Base-by-base conservation (phyloP, 2,113 vertebrate genomes). In the Marmota monax region DNA sequence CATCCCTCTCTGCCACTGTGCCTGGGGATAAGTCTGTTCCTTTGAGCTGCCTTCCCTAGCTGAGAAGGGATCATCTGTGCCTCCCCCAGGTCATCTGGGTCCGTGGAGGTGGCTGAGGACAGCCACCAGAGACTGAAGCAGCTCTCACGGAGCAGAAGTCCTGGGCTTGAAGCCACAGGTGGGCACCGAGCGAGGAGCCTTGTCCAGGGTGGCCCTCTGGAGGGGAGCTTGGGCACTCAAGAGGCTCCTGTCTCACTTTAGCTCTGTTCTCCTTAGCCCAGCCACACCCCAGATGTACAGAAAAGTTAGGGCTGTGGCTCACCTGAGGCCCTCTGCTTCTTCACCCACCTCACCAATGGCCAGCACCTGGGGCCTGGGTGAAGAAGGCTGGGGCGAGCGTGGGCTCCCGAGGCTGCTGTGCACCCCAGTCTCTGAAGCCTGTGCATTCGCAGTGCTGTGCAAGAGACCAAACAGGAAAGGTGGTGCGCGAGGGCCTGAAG, bases 51-150 rank as follows among this genome's bases (percentile, higher is more conserved):
- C 56, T 0, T 0, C 32, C 61, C 34, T 34, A 2, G 51, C 61
- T 12, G 2, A 29, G 14, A 5, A n/a, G 13, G 32, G 13, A 45
- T 8, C 1, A 1, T 0, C 13, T 4, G 0, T 0, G 0, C 34
- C 32, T 69, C 34, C 34, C 72, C 72, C 4, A 1, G 56, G 87
- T 17, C 25, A 25, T 3, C 14, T 0, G 0, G 3, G 2, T 77
- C 14, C 22, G 9, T 25, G 1, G 23, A 53, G 39, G 61, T 27
- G 27, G 6, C 34, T 0, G 0, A 0, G 8, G 34, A 29, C 0
- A 2, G 34, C 37, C 16, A 4, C 53, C 4, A 48, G 63, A 37
- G 53, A 22, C 29, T 34, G 17, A 0, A 32, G 65, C 65, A 45
- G 23, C 58, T 22, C 63, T 14, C 0, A 0, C 0, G 25, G 12